These are phyloP conservation scores for Anas bernieri DNA, from an alignment of 2,797 vertebrate genomes.

Conservation along the genomic window DNA sequence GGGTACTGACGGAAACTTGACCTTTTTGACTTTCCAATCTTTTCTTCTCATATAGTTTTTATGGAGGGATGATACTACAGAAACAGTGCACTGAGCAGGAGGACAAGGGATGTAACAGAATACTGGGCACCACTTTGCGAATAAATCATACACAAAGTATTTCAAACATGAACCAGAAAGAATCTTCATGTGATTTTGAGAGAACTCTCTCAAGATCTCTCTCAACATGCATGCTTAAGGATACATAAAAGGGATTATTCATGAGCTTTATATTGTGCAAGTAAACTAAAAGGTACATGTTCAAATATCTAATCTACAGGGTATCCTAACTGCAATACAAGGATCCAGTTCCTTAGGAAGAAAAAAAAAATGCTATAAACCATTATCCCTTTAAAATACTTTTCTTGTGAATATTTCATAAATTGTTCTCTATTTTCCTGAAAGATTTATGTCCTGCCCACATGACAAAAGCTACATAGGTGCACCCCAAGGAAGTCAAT, in stretches of 20 bases:
- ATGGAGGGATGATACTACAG: neutral
- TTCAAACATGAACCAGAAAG: neutral
- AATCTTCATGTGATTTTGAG: neutral
- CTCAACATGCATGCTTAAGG: neutral
- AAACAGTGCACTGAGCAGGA: neutral
- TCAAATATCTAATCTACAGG: neutral
- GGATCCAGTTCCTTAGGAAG: neutral
- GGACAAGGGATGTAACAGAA: neutral
- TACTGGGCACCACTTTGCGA: neutral
- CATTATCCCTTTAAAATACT: neutral
- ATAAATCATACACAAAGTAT: neutral
- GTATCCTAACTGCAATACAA: neutral
- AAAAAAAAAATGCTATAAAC: neutral
- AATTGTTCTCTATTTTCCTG: neutral
- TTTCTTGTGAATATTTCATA: neutral
- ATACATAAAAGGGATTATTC: neutral
- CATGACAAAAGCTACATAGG: accelerated
- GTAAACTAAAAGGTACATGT: neutral
- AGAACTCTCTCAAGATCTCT: neutral
- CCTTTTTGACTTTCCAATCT: neutral
- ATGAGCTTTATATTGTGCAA: neutral
- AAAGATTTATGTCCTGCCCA: neutral
- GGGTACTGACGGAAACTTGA: neutral
- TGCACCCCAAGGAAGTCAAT: neutral
- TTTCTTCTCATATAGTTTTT: neutral